These are phyloP conservation scores for Zaprionus obscuricornis DNA, from an alignment of 2,888 invertebrate species.

Conservation along the genomic window DNA sequence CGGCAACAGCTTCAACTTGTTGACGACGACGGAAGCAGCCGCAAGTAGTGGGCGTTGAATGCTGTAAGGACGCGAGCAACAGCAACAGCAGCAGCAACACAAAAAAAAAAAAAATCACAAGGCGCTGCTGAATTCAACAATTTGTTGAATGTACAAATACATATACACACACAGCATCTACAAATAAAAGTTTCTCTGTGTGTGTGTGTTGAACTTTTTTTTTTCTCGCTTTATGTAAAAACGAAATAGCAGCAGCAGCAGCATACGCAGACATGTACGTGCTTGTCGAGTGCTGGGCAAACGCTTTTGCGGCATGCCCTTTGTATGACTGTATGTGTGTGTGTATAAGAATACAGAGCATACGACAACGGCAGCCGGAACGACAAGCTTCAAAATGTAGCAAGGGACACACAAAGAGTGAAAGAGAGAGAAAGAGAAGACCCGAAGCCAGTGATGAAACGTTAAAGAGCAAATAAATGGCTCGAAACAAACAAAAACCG, in stretches of 20 bases:
- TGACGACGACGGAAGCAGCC: slow-evolving; percentile 67
- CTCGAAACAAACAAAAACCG: slow-evolving; percentile 63
- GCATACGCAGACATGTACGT: slow-evolving; percentile 17
- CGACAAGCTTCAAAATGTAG: slow-evolving; percentile 51
- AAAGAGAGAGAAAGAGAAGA: not conserved
- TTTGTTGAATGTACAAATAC: slow-evolving; percentile 71
- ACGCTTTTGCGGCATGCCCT: slow-evolving; percentile 63
- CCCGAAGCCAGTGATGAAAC: slow-evolving; percentile 45
- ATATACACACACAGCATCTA: slow-evolving; percentile 29
- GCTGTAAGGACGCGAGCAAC: slow-evolving; percentile 42
- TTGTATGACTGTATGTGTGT: slow-evolving; percentile 19
- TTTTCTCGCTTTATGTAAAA: slow-evolving; percentile 52
- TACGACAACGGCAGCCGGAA: slow-evolving; percentile 61
- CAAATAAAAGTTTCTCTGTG: slow-evolving; percentile 37
- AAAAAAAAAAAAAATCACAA: slow-evolving; percentile 56
- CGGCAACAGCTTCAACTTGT: slow-evolving; percentile 76
- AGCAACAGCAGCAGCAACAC: slow-evolving; percentile 23
- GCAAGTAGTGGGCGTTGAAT: slow-evolving; percentile 63
- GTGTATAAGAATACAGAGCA: slow-evolving; percentile 33
- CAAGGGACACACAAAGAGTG: not conserved
- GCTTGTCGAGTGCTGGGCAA: slow-evolving; percentile 62
- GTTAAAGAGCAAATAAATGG: slow-evolving; percentile 74
- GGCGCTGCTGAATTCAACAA: slow-evolving; percentile 73
- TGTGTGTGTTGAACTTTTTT: slow-evolving; percentile 43
- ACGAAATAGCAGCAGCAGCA: slow-evolving; percentile 38